Evolutionary conservation across 2,113 vertebrate genomes (phyloP), one percentile per base, ranked within the genome.

Genomic region (Lamprologus tigripictilis): DNA sequence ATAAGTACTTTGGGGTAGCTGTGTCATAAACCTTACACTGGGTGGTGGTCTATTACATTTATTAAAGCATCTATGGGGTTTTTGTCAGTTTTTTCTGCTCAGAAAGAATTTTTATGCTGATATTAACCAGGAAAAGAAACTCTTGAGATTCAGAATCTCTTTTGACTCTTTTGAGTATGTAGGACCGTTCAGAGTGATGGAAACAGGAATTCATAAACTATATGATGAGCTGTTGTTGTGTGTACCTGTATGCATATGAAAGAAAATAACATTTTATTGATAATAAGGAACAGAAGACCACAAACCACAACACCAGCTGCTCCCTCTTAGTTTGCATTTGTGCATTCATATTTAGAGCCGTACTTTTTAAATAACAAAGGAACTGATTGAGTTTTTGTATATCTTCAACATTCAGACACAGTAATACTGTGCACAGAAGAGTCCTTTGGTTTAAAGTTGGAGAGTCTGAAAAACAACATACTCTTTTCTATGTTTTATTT

Each of bases 321-420:
- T 55, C 6, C 54, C 21, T 26, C 21, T 23, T 55, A 26, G 54
- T 55, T 7, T 55, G 4, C 2, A 55, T 55, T 23, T 23, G 21
- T 55, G 0, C 21, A 23, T 55, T 23, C 53, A 0, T 55, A 55
- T 55, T 55, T 55, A 55, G 6, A 55, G 53, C 53, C 0, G 6
- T 55, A 55, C 11, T 55, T 23, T 55, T 55, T 55, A 23, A 23
- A 55, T 0, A 55, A 23, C 21, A 55, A 55, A 55, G 53, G 53
- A 55, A 55, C 4, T 7, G 53, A 23, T 55, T 55, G 54, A 55
- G 54, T 55, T 55, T 55, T 13, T 55, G 53, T 55, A 55, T 23
- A 13, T 7, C 21, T 23, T 55, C 53, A 55, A 55, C 53, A 55
- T 55, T 23, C 21, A 13, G 53, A 55, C 21, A 23, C 0, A 55